These are phyloP conservation scores for Myiotriccus ornatus DNA, from an alignment of 2,797 vertebrate species.

Conservation along the genomic window DNA sequence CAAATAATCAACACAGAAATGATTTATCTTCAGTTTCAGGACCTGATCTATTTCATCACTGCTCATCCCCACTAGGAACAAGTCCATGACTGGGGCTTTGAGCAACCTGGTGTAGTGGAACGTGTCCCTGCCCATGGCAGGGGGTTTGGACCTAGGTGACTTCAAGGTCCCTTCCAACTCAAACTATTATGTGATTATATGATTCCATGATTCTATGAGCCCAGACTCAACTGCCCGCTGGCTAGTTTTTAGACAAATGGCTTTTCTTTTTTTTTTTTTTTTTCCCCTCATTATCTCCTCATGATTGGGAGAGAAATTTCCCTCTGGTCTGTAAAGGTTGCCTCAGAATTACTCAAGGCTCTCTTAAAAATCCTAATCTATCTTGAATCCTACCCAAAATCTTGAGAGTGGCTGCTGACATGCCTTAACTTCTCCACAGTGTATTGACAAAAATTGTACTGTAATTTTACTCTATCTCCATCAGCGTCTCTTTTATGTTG, in stretches of 20 bases:
- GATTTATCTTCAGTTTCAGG: not conserved
- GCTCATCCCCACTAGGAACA: not conserved
- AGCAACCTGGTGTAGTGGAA: not conserved
- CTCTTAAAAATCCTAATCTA: not conserved
- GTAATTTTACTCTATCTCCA: not conserved
- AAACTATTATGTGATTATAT: not conserved
- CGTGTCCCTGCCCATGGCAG: not conserved
- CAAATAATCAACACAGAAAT: not conserved
- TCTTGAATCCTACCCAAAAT: not conserved
- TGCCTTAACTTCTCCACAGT: not conserved
- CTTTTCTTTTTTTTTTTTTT: not conserved
- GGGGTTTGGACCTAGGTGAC: not conserved
- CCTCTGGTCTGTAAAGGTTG: not conserved
- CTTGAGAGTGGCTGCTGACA: not conserved
- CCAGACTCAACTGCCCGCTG: not conserved
- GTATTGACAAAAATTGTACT: rapidly evolving
- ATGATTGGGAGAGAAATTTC: rapidly evolving
- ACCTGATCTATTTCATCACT: not conserved
- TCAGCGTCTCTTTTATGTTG: not conserved
- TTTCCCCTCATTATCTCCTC: not conserved
- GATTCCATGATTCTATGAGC: not conserved
- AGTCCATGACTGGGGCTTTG: not conserved
- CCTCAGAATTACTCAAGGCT: not conserved
- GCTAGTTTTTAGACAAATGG: not conserved
- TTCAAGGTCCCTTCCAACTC: not conserved